Conservation (phyloP, 2,797 vertebrate genomes). For the Bovichtus diacanthus region DNA sequence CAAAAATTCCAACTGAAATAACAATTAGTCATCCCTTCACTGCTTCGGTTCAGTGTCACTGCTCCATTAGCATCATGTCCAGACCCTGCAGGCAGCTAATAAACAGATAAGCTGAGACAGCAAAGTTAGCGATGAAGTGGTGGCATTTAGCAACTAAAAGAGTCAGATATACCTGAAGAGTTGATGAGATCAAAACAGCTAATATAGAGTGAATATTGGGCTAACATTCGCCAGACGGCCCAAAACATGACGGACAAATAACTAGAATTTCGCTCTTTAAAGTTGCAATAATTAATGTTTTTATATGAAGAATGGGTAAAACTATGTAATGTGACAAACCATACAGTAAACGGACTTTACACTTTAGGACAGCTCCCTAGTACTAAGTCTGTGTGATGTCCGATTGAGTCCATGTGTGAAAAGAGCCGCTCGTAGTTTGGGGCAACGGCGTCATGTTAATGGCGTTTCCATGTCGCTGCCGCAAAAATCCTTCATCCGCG, state of each 20-base stretch:
- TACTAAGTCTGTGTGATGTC: no score
- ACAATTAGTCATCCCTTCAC: not conserved
- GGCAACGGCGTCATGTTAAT: no score
- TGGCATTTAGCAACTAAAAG: not conserved
- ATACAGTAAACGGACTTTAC: no score
- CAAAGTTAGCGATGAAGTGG: not conserved
- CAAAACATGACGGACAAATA: not conserved
- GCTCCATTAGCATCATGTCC: not conserved
- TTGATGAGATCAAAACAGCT: not conserved
- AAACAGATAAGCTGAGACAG: not conserved
- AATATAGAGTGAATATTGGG: not conserved
- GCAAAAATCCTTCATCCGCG: no score
- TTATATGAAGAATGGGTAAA: not conserved
- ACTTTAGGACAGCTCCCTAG: no score
- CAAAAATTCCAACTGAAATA: not conserved
- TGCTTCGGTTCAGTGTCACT: not conserved
- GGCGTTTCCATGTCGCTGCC: no score
- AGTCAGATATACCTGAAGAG: not conserved
- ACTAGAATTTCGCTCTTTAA: not conserved
- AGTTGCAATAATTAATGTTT: not conserved
- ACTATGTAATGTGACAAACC: no score
- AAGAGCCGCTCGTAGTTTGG: no score
- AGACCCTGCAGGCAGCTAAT: not conserved
- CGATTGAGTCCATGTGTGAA: no score
- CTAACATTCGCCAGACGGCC: not conserved